These are phyloP conservation scores for Hipposideros armiger DNA, from an alignment of 2,113 vertebrate species.

Conservation along the genomic window DNA sequence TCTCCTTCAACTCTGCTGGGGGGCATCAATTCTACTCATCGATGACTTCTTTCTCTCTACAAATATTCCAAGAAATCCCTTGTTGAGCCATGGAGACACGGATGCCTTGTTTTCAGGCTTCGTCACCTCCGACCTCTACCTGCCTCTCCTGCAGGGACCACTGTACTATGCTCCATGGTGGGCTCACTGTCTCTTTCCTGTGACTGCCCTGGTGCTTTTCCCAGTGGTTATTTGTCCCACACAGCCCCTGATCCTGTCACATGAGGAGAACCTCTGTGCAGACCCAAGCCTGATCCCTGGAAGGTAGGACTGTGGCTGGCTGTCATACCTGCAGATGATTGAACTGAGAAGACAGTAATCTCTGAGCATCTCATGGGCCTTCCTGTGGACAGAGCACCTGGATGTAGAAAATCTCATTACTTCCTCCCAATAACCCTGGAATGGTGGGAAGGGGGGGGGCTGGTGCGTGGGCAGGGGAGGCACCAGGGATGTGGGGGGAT, in stretches of 20 bases:
- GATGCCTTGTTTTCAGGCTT: not conserved
- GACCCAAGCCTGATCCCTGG: not conserved
- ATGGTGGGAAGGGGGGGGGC: not conserved
- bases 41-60: not conserved
- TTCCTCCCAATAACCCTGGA: not conserved
- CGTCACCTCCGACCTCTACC: not conserved
- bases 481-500: not conserved
- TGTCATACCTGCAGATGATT: not conserved
- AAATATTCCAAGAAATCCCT: not conserved
- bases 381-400: not conserved
- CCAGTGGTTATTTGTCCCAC: not conserved
- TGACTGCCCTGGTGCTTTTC: not conserved
- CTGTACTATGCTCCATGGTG: fast-evolving
- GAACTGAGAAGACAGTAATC: not conserved
- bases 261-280: not conserved
- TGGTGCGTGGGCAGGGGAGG: not conserved
- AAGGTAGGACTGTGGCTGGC: fast-evolving
- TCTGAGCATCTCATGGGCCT: not conserved
- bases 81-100: fast-evolving
- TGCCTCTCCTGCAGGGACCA: not conserved
- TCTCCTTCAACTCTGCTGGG: too few species aligned
- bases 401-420: not conserved
- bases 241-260: not conserved
- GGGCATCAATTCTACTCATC: too few species aligned
- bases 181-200: not conserved